Evolutionary conservation across 2,888 invertebrate species (phyloP), one percentile per base, ranked within the genome.

Genomic region (Tipula helvola): DNA sequence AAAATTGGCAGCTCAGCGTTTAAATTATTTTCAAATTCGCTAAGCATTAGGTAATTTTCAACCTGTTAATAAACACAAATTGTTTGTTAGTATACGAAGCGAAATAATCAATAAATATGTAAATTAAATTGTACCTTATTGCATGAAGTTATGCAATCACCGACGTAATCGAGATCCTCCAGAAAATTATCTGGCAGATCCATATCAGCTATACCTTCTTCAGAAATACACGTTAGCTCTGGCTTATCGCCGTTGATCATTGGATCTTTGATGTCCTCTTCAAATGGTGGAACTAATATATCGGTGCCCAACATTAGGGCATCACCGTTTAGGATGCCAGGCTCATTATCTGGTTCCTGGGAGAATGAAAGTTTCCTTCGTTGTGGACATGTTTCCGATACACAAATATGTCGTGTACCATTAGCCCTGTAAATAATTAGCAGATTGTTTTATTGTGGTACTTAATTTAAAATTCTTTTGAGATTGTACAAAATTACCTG

Each of bases 11-110:
- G 93, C 90, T 96, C 96, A 1, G 96, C 95, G 89, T 95, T 96
- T 87, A 96, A 92, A 91, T 96, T 96, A 92, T 96, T 96, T 90
- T 96, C 96, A 91, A 96, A 96, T 91, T 96, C 96, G 89, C 96
- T 96, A 88, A 96, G 93, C 96, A 96, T 96, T 89, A 96, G 92
- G 90, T 96, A 96, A 92, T 96, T 96, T 91, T 96, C 96, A 88
- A 96, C 95, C 93, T 94, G 92, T 28, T 28, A 5, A 36, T 36
- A n/a, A n/a, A 90, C 90, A 88, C 88, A 89, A 88, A 5, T 87
- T 83, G 18, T 57, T 86, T 86, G 12, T 42, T 42, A 2, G 39
- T 83, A 47, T 87, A 28, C 16, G 52, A 1, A 5, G n/a, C 52
- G 18, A 42, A 57, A n/a, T 86, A 10, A 28, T 8, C 10, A 28